Percentiles rank a stretch among this genome's conserved stretches.
Evolutionary conservation across 2,797 vertebrate species (phyloP).

Genomic region (Cichlasoma orientale): DNA sequence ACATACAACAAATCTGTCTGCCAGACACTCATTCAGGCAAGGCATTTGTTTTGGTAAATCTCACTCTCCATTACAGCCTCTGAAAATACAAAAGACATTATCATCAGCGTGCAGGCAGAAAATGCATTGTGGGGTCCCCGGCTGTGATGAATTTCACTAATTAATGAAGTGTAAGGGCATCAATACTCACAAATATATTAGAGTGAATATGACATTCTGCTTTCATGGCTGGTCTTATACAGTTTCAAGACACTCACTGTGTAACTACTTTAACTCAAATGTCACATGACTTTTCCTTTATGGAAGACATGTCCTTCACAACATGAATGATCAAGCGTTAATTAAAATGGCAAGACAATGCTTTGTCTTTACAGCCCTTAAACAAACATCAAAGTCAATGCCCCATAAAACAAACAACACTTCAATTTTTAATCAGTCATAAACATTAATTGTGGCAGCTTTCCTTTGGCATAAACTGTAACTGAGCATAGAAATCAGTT

Average conservation of each 20-base stretch:
- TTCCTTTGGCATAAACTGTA: conserved; percentile 71
- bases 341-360: conserved; percentile 56
- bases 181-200: conserved; percentile 48
- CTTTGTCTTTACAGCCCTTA: conserved; percentile 62
- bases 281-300: not conserved
- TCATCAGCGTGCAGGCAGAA: conserved; percentile 36
- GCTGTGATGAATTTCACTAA: conserved; percentile 57
- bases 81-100: conserved; percentile 50
- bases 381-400: conserved; percentile 71
- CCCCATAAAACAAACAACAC: conserved; percentile 72
- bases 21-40: conserved; percentile 18
- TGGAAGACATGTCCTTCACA: conserved; percentile 23
- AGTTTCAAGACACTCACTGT: not conserved
- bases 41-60: conserved; percentile 40
- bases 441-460: conserved; percentile 77
- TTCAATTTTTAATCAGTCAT: conserved; percentile 71
- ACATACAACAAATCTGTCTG: conserved; percentile 27
- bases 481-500: conserved; percentile 72
- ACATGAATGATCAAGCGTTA: conserved; percentile 37
- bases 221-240: conserved; percentile 13
- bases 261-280: not conserved
- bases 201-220: conserved; percentile 23
- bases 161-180: conserved; percentile 58
- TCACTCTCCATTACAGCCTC: conserved; percentile 32
- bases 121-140: conserved; percentile 7